Percentiles rank a stretch among this genome's conserved stretches.
phyloP scores from a whole-genome alignment of 2,113 vertebrate genomes.

The Oreotrochilus melanogaster region DNA sequence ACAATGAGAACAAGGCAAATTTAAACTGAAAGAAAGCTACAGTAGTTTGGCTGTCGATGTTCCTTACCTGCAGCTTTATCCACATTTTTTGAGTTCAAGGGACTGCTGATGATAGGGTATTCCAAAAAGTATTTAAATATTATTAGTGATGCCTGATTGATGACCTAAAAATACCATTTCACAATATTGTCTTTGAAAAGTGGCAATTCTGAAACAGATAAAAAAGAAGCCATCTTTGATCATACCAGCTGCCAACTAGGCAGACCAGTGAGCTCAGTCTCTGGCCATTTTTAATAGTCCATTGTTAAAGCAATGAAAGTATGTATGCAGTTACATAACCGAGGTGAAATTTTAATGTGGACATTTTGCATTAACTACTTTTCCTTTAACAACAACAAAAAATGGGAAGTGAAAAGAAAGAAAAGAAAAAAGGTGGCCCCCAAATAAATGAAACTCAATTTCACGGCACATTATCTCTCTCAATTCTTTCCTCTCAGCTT shows the following conservation, averaged over 20 bases:
- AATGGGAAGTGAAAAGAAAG: slow-evolving; percentile 23
- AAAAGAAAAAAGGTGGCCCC: slow-evolving; percentile 90
- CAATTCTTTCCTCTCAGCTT: slow-evolving; percentile 98
- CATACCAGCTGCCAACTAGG: neutral
- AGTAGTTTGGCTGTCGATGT: neutral
- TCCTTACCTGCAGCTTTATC: neutral
- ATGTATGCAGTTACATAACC: slow-evolving; percentile 63
- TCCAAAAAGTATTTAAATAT: neutral
- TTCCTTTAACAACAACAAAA: slow-evolving; percentile 68
- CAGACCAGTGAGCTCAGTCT: slow-evolving; percentile 4
- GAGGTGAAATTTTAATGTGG: slow-evolving; percentile 67
- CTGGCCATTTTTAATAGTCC: slow-evolving; percentile 41
- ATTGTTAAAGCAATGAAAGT: slow-evolving; percentile 44
- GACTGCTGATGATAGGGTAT: neutral
- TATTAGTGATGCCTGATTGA: neutral
- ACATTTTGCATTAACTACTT: slow-evolving; percentile 68
- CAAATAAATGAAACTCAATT: slow-evolving; percentile 99
- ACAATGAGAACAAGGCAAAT: neutral
- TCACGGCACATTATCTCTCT: slow-evolving; percentile 99
- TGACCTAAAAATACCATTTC: neutral
- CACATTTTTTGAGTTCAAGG: neutral
- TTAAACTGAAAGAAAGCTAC: slow-evolving; percentile 4
- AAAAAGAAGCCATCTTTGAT: neutral
- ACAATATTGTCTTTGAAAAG: slow-evolving; percentile 3
- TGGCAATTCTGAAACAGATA: neutral